Conservation (phyloP, 2,888 invertebrate species). For the Magallana nippona region DNA sequence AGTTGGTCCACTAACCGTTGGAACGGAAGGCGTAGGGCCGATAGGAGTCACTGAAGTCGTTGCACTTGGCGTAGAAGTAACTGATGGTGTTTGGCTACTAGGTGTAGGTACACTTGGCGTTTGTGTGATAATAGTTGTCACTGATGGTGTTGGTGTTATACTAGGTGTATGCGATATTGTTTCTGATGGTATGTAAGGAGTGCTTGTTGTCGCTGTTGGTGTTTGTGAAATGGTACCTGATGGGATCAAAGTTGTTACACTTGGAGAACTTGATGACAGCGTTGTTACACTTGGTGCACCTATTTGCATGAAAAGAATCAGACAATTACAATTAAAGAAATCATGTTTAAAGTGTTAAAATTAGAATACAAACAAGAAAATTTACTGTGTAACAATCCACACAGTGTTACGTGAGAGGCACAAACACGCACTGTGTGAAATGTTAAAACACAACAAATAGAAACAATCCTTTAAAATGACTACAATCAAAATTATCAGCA, state of each 20-base stretch:
- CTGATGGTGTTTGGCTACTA: not conserved
- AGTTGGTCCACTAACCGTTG: too few species aligned
- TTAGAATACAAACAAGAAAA: not conserved
- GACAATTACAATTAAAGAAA: too few species aligned
- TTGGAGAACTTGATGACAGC: not conserved
- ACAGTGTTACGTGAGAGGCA: not conserved
- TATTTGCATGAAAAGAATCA: too few species aligned
- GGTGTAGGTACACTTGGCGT: not conserved
- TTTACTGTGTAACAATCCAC: not conserved
- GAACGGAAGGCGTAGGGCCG: not conserved
- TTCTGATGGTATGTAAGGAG: not conserved
- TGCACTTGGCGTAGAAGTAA: not conserved
- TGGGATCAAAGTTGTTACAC: not conserved
- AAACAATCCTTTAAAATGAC: too few species aligned
- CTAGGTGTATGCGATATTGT: too few species aligned
- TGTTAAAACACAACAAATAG: not conserved
- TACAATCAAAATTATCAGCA: too few species aligned
- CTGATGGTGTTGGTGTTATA: not conserved
- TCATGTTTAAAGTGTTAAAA: not conserved
- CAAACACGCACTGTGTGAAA: constrained; percentile 2
- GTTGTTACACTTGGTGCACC: not conserved
- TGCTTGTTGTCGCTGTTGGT: constrained; percentile 18
- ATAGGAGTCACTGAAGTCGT: too few species aligned
- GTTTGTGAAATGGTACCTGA: not conserved
- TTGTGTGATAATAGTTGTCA: too few species aligned